Conservation (phyloP, 2,888 invertebrate genomes). For the Orthonychiurus folsomi region DNA sequence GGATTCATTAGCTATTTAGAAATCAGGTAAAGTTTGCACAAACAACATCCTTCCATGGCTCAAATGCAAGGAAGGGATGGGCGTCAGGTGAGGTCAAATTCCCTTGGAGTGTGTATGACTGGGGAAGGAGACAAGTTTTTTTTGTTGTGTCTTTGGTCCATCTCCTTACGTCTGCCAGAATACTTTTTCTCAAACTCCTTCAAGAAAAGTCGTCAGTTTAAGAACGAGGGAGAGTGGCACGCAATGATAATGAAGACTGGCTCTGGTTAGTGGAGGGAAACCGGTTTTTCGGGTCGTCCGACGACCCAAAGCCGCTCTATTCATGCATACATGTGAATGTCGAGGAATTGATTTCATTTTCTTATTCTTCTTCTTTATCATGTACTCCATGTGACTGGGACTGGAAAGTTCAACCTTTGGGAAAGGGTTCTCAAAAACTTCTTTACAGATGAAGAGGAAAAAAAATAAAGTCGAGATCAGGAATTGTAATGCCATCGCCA, state of each 20-base stretch:
- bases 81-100: conserved; percentile 1
- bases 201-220: neutral
- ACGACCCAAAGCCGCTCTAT: neutral
- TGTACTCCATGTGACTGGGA: too few relatives aligned
- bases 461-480: neutral
- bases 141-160: too few relatives aligned
- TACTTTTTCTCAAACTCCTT: neutral
- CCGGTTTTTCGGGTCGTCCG: conserved; percentile 31
- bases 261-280: conserved; percentile 17
- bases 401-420: too few relatives aligned
- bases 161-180: neutral
- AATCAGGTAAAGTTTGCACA: neutral
- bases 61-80: neutral
- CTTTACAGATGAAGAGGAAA: neutral
- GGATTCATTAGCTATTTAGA: neutral
- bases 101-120: neutral
- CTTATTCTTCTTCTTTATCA: neutral
- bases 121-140: conserved; percentile 1
- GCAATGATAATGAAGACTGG: conserved; percentile 12
- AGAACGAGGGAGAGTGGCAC: conserved; percentile 13
- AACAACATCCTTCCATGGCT: too few relatives aligned
- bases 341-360: neutral
- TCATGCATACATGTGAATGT: neutral
- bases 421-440: neutral
- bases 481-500: too few relatives aligned